phyloP scores from a whole-genome alignment of 2,888 invertebrate genomes.

The Andrena marginata region DNA sequence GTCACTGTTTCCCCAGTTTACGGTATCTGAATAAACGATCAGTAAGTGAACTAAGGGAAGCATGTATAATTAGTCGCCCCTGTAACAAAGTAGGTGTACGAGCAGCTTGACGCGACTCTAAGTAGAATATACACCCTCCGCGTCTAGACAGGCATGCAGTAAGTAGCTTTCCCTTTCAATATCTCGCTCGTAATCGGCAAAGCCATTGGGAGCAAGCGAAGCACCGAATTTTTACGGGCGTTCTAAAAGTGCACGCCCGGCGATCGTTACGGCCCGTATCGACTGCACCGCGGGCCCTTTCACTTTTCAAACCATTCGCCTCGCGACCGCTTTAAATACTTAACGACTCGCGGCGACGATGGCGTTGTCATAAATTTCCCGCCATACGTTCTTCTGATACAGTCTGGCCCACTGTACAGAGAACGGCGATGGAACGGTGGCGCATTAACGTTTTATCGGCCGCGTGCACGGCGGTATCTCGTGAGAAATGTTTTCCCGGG shows the following conservation, averaged over 20 bases:
- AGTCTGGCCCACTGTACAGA: constrained; percentile 15
- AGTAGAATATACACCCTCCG: not conserved
- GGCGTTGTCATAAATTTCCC: constrained; percentile 24
- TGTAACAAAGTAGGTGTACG: not conserved
- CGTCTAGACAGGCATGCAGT: constrained; percentile 1
- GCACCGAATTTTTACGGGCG: constrained; percentile 12
- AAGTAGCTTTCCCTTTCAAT: constrained; percentile 23
- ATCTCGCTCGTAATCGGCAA: constrained; percentile 29
- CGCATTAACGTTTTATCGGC: constrained; percentile 25
- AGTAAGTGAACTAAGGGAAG: too few relatives aligned
- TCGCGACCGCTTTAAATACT: not conserved
- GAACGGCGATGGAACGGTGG: not conserved
- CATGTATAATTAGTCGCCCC: too few relatives aligned
- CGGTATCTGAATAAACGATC: too few relatives aligned
- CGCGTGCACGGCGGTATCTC: not conserved
- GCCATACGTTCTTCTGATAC: not conserved
- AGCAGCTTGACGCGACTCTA: not conserved
- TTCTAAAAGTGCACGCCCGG: constrained; percentile 24
- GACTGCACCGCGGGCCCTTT: not conserved
- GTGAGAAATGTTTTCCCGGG: not conserved
- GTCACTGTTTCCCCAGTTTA: too few relatives aligned
- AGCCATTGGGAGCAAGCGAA: constrained; percentile 6
- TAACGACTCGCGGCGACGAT: not conserved
- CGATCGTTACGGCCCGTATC: constrained; percentile 6
- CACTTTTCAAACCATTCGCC: not conserved